Evolutionary conservation across 1,140 invertebrate genomes (phyloP), one percentile per base, ranked within the genome.

Genomic region (Listronotus oregonensis): DNA sequence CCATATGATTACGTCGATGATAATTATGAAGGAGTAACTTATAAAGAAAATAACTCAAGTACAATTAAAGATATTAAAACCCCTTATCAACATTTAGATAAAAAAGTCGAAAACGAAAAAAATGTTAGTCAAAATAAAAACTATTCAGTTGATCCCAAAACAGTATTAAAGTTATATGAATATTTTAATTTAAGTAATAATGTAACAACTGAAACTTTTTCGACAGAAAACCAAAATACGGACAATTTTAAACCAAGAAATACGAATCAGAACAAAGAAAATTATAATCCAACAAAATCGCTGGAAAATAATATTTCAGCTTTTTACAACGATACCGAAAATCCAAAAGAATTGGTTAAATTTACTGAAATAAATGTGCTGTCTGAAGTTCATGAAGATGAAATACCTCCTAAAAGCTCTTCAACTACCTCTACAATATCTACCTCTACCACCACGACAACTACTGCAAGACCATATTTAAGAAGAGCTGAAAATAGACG

Each of bases 1-100:
- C 52, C 52, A 11, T 39, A 72, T 37, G 84, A 85, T 71, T 85
- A 85, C 51, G 77, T 84, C 2, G 81, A 85, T 64, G 84, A 85
- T 66, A 85, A 84, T 77, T 85, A 83, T 60, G 84, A 85, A 70
- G 77, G 82, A 12, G 3, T 50, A 17, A 43, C 34, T 60, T 70
- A 70, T 52, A 52, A 52, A 10, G 34, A 64, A 50, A 40, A 14
- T 51, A 32, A 18, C n/a, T 5, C 11, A 18, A 50, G 6, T 11
- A 21, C n/a, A n/a, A 14, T 2, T n/a, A 6, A 8, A 2, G 1
- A 46, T 9, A 46, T 3, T 17, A 18, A 46, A 46, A 7, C 14
- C 0, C 1, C 1, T 46, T 1, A 46, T n/a, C 1, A n/a, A 46
- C 1, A 46, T 46, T 8, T 17, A 6, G 10, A 11, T 3, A 46